Evolutionary conservation across 2,797 vertebrate species (phyloP), one percentile per base, ranked within the genome.

Genomic region (Sorex maritimensis): DNA sequence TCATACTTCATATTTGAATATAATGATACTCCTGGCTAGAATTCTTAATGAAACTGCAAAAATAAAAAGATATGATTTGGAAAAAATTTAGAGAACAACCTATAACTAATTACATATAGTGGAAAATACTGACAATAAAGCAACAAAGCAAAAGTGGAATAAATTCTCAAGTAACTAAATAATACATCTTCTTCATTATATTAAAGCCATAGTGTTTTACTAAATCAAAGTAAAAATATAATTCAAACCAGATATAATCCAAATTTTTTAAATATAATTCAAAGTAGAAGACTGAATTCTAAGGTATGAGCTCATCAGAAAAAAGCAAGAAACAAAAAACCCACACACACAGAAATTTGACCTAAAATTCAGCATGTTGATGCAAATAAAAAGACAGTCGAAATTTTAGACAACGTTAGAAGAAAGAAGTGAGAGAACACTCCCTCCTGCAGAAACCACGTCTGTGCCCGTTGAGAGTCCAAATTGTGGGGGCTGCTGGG

Each of bases 121-220:
- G 41, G 58, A 86, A n/a, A 95, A 84, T 26, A 84, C 4, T 78
- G 30, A 75, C 12, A 46, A 14, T 90, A 86, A 65, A 75, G 8
- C 30, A 67, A 49, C 30, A 82, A 90, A 85, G 24, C 26, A 61
- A 88, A 52, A 92, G 71, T 6, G 52, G 0, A 85, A 58, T 19
- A 84, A 92, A 79, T 77, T 90, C 69, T 86, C 77, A 94, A 79
- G n/a, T 81, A 88, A 88, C 34, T 46, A 83, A 86, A 26, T 67
- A 81, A 77, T 21, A 68, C 19, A 74, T 19, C 24, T 2, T 44
- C 65, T 55, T 77, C 12, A 81, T 23, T 75, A 13, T 19, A 68
- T 23, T 52, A 90, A 92, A 72, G 38, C n/a, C 38, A 38, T 0
- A 46, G 12, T n/a, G 2, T 52, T 34, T 34, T 34, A 34, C 34